Conservation (phyloP, 2,888 invertebrate species). For the Plebejus anna region DNA sequence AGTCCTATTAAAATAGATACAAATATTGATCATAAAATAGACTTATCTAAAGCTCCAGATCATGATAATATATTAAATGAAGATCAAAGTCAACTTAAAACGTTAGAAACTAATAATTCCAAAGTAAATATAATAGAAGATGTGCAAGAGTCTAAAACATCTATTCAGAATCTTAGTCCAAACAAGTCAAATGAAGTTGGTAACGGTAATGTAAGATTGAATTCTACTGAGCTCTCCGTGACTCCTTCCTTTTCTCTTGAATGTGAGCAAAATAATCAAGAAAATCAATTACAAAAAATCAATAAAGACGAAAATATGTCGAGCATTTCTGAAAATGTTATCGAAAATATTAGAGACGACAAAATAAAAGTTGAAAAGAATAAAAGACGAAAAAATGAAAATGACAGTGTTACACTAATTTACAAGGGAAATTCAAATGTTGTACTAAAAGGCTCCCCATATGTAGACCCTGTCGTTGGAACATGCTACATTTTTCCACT, state of each 20-base stretch:
- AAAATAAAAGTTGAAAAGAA: background rate
- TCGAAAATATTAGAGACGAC: background rate
- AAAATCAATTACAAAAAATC: background rate
- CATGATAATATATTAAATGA: background rate
- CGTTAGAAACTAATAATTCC: background rate
- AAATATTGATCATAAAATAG: background rate
- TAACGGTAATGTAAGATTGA: background rate
- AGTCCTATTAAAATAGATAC: background rate
- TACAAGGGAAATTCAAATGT: constrained; percentile 44
- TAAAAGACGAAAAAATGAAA: constrained; percentile 15
- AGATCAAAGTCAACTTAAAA: background rate
- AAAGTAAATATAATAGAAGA: background rate
- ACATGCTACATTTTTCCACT: constrained; percentile 55
- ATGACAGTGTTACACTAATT: constrained; percentile 42
- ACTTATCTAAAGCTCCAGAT: background rate
- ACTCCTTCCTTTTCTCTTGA: background rate
- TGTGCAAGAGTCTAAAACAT: background rate
- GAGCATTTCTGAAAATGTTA: background rate
- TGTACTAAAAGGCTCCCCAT: constrained; percentile 52
- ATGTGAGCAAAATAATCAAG: background rate
- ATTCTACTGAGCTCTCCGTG: background rate
- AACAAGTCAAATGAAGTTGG: background rate
- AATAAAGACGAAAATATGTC: background rate
- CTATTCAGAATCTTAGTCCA: background rate
- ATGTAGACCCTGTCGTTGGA: constrained; percentile 50